A percentile compares a stretch with the other conserved stretches of the same genome.
Conservation (phyloP, 2,113 vertebrate species). For the Carassius auratus region DNA sequence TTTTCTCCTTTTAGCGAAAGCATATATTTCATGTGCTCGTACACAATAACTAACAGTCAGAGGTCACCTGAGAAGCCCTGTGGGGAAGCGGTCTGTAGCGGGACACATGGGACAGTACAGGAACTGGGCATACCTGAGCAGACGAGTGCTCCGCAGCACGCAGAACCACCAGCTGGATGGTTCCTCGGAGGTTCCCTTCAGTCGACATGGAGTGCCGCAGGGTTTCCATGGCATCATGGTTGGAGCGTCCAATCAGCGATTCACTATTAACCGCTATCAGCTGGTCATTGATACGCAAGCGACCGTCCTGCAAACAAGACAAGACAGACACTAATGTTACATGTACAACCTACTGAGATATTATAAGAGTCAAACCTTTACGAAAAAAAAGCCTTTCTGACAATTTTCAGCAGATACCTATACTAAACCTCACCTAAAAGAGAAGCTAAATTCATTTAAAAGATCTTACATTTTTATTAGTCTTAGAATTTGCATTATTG, state of each 20-base stretch:
- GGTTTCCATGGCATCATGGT: slow-evolving; percentile 93
- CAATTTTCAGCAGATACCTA: neutral
- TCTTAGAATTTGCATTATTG: neutral
- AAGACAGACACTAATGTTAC: neutral
- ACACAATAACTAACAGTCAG: slow-evolving; percentile 29
- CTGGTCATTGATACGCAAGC: slow-evolving; percentile 87
- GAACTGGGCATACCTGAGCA: slow-evolving; percentile 56
- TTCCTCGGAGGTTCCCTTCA: slow-evolving; percentile 89
- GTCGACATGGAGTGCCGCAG: slow-evolving; percentile 92
- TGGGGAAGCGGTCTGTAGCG: neutral
- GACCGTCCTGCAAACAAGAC: slow-evolving; percentile 82
- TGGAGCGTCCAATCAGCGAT: slow-evolving; percentile 85
- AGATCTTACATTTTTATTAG: neutral
- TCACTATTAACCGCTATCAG: slow-evolving; percentile 91
- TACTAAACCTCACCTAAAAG: neutral
- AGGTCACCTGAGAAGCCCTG: slow-evolving; percentile 60
- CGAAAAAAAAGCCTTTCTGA: neutral
- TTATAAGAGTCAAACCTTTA: neutral
- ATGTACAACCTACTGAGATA: neutral
- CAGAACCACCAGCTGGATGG: slow-evolving; percentile 90
- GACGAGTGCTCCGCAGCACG: slow-evolving; percentile 67
- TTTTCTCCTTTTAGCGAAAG: neutral
- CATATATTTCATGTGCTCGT: neutral
- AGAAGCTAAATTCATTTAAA: neutral
- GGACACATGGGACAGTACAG: neutral